Conservation (phyloP, 2,113 vertebrate genomes). For the Apodemus speciosus region DNA sequence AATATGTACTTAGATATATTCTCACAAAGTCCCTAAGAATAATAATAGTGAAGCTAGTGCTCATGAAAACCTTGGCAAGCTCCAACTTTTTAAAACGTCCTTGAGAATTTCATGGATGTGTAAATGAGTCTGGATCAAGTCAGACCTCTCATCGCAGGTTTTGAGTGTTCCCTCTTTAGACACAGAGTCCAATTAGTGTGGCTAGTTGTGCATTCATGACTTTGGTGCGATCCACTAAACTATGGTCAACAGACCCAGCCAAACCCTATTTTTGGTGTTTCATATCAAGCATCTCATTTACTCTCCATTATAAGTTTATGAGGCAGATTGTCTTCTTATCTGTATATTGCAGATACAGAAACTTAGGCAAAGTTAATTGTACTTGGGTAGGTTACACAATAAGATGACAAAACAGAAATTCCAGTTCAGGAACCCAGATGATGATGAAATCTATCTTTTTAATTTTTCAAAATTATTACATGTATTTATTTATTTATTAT, state of each 20-base stretch:
- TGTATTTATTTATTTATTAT: background rate
- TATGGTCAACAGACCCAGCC: background rate
- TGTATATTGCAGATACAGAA: background rate
- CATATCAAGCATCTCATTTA: background rate
- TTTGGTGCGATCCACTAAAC: background rate
- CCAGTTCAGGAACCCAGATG: background rate
- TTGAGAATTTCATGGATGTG: background rate
- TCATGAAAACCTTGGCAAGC: background rate
- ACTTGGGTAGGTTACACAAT: background rate
- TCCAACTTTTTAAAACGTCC: background rate
- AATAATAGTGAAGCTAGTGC: background rate
- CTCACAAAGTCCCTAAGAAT: background rate
- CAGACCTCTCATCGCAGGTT: background rate
- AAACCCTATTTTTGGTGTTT: conserved; percentile 4
- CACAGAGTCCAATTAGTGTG: background rate
- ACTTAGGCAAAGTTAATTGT: conserved; percentile 31
- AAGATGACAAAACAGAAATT: background rate
- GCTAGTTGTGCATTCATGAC: background rate
- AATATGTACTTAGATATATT: background rate
- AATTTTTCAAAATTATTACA: background rate
- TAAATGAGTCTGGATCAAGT: background rate
- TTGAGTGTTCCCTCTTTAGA: background rate
- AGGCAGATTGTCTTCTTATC: background rate
- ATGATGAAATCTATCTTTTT: background rate
- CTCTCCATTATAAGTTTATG: background rate